Evolutionary conservation across 2,113 vertebrate genomes (phyloP).

Genomic region (Cacatua alba): DNA sequence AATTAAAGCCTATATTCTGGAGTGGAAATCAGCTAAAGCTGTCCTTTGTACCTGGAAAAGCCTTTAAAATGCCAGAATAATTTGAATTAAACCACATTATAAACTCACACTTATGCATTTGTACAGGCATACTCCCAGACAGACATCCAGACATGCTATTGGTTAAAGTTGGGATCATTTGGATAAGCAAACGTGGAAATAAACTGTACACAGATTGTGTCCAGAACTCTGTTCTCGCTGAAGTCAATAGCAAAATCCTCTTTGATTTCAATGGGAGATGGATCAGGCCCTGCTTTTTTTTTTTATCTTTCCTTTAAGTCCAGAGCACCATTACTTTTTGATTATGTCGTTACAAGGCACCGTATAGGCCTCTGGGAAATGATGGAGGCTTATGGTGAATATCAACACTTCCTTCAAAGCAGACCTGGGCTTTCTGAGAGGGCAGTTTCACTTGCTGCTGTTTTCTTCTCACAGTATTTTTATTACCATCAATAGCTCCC

Average conservation of each 20-base stretch:
- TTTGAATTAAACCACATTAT: constrained; percentile 52
- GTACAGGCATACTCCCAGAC: neutral
- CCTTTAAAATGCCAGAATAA: neutral
- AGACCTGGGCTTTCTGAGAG: constrained; percentile 56
- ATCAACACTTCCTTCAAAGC: constrained; percentile 68
- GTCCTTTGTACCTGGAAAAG: constrained; percentile 23
- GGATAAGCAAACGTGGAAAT: constrained; percentile 37
- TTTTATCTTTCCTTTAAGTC: neutral
- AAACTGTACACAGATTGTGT: constrained; percentile 45
- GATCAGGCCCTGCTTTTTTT: neutral
- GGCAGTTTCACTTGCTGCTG: constrained; percentile 65
- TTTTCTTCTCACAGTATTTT: constrained; percentile 70
- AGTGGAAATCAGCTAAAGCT: constrained; percentile 22
- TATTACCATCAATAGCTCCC: constrained; percentile 54
- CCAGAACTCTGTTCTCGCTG: constrained; percentile 31
- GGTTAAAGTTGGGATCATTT: constrained; percentile 5
- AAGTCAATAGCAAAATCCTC: constrained; percentile 17
- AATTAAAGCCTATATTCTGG: neutral
- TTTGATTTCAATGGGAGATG: constrained; percentile 31
- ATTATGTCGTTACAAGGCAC: constrained; percentile 57
- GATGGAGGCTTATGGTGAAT: constrained; percentile 62
- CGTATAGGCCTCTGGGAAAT: constrained; percentile 27
- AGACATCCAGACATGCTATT: neutral
- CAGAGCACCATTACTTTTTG: constrained; percentile 52
- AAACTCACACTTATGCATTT: constrained; percentile 19